These are phyloP conservation scores for Drosophila gaucha DNA, from an alignment of 2,888 invertebrate species.

Conservation along the genomic window DNA sequence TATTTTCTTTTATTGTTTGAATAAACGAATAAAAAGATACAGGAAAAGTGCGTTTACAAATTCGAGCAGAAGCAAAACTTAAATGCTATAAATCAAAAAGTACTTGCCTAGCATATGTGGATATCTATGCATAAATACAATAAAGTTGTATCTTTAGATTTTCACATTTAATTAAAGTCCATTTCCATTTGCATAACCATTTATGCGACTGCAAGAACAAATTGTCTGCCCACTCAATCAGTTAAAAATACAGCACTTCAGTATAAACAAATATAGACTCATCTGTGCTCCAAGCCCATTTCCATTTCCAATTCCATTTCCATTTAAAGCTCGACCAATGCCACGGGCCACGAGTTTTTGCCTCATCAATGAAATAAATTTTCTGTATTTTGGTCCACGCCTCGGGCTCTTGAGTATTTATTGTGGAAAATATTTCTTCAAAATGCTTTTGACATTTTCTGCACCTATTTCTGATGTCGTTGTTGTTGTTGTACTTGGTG, in stretches of 20 bases:
- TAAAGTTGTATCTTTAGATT: not conserved
- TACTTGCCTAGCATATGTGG: not conserved
- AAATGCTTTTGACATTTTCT: conserved; percentile 46
- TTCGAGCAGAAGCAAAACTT: too few relatives aligned
- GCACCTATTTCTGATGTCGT: conserved; percentile 13
- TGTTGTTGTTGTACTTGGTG: conserved; percentile 42
- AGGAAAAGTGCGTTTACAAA: too few relatives aligned
- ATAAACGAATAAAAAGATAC: too few relatives aligned
- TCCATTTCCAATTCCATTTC: conserved; percentile 5
- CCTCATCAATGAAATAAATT: conserved; percentile 37
- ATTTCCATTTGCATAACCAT: not conserved
- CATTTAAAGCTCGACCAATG: conserved; percentile 19
- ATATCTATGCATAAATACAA: not conserved
- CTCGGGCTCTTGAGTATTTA: conserved; percentile 26
- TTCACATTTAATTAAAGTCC: not conserved
- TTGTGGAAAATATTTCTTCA: conserved; percentile 49
- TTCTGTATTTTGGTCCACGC: conserved; percentile 39
- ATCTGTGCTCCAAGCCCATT: not conserved
- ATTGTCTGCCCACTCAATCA: not conserved
- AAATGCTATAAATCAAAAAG: not conserved
- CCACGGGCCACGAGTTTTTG: conserved; percentile 23
- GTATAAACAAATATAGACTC: conserved; percentile 6
- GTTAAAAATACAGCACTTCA: not conserved
- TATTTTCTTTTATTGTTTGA: too few relatives aligned
- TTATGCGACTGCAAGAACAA: not conserved